A percentile compares a stretch with the other conserved stretches of the same genome.
phyloP scores from a whole-genome alignment of 2,888 invertebrate species.

The Podabrus alpinus region DNA sequence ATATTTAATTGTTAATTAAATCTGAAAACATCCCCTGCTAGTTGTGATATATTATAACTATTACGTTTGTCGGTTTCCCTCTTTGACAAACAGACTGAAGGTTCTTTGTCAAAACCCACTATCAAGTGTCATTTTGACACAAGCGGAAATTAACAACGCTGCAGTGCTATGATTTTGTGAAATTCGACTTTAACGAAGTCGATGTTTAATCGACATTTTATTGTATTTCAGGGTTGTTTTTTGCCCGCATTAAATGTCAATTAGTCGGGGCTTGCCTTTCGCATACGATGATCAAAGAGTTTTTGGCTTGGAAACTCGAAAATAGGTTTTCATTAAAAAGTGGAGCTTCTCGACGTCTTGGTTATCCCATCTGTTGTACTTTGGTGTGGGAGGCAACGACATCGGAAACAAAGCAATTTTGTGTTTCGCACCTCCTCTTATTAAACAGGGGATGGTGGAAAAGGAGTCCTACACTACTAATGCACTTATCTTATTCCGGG shows the following conservation, averaged over 20 bases:
- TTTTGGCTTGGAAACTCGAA: not conserved
- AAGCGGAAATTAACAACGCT: slow-evolving; percentile 43
- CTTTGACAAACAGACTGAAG: slow-evolving; percentile 12
- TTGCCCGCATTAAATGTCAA: not conserved
- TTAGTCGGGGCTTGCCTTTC: not conserved
- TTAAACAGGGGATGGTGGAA: slow-evolving; percentile 23
- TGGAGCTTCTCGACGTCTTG: not conserved
- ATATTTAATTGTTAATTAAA: slow-evolving; percentile 35
- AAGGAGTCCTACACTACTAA: slow-evolving; percentile 39
- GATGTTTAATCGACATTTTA: slow-evolving; percentile 21
- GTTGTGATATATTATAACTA: not conserved
- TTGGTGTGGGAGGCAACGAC: slow-evolving; percentile 21
- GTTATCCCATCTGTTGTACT: slow-evolving; percentile 25
- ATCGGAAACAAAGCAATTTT: slow-evolving; percentile 32
- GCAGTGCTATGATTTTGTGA: not conserved
- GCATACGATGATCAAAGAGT: not conserved
- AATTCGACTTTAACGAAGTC: slow-evolving; percentile 14
- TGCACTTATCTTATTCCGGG: slow-evolving; percentile 46
- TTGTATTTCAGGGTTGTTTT: slow-evolving; percentile 2
- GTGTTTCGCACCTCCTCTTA: slow-evolving; percentile 30
- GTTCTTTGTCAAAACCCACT: slow-evolving; percentile 30
- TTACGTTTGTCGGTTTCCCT: slow-evolving; percentile 7
- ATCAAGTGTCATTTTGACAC: slow-evolving; percentile 45
- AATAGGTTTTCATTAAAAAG: not conserved
- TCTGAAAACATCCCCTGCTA: slow-evolving; percentile 14